phyloP scores from a whole-genome alignment of 2,888 invertebrate genomes.

The Elmis aenea region DNA sequence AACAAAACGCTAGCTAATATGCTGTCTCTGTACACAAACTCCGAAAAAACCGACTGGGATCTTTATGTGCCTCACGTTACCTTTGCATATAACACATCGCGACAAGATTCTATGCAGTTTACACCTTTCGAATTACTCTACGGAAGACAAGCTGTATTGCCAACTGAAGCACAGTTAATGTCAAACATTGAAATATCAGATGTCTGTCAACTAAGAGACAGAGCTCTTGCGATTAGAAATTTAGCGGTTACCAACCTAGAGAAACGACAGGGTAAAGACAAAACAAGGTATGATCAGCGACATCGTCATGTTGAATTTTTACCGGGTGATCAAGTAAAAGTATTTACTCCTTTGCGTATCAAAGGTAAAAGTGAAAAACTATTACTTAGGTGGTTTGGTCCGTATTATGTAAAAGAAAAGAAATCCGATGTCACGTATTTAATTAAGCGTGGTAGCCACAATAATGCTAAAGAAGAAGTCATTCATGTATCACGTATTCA shows the following conservation, averaged over 20 bases:
- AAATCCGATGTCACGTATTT: no score
- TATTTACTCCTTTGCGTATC: constrained; percentile 25
- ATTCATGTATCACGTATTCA: no score
- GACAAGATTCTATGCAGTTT: constrained; percentile 23
- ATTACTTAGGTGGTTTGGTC: constrained; percentile 24
- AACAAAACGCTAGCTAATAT: constrained; percentile 22
- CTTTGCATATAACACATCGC: constrained; percentile 25
- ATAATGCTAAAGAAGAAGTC: constrained; percentile 14
- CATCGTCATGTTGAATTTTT: no score
- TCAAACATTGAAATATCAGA: no score
- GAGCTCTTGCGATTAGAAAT: constrained; percentile 6
- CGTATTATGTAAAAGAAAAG: constrained; percentile 22
- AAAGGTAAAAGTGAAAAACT: constrained; percentile 26
- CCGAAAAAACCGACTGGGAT: constrained; percentile 3
- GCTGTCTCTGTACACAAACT: constrained; percentile 5
- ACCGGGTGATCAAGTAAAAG: no score
- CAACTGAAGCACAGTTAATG: constrained; percentile 26
- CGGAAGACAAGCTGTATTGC: constrained; percentile 21
- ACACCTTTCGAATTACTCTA: constrained; percentile 23
- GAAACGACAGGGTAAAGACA: constrained; percentile 19
- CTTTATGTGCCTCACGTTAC: constrained; percentile 13
- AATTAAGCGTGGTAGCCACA: constrained; percentile 9
- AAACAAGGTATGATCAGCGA: constrained; percentile 23
- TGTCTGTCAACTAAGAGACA: constrained; percentile 8
- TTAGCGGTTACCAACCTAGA: constrained; percentile 19